phyloP scores from a whole-genome alignment of 2,113 vertebrate genomes.

The Sminthopsis crassicaudata region DNA sequence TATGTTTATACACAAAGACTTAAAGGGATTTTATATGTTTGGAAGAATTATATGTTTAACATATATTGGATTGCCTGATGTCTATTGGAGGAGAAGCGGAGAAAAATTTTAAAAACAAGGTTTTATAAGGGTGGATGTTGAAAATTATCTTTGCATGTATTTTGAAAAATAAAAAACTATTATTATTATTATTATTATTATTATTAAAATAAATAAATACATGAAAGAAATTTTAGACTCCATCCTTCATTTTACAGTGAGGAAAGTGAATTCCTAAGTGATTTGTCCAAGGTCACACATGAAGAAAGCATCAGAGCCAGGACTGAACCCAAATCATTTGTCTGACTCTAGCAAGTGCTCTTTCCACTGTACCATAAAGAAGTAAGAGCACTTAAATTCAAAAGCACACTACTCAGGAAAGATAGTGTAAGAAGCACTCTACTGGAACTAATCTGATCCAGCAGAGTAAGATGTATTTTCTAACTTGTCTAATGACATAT shows the following conservation, averaged over 20 bases:
- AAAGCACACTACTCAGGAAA: neutral
- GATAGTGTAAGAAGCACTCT: neutral
- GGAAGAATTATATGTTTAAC: too few species aligned
- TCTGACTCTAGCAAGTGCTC: neutral
- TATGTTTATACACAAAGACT: neutral
- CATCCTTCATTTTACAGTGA: neutral
- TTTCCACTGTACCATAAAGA: neutral
- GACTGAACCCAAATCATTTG: neutral
- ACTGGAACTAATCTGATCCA: constrained; percentile 24
- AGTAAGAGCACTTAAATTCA: neutral
- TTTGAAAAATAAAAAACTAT: too few species aligned
- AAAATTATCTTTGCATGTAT: too few species aligned
- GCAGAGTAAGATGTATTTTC: neutral
- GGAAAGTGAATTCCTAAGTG: neutral
- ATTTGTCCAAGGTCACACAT: neutral
- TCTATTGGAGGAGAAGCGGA: too few species aligned
- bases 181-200: too few species aligned
- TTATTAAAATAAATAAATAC: too few species aligned
- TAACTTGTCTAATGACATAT: neutral
- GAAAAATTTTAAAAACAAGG: too few species aligned
- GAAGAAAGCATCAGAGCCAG: neutral
- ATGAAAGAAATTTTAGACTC: neutral
- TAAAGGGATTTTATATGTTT: neutral
- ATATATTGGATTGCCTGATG: too few species aligned
- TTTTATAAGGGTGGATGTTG: too few species aligned